Base-by-base conservation (phyloP, 2,113 vertebrate genomes). In the Dinomys branickii region DNA sequence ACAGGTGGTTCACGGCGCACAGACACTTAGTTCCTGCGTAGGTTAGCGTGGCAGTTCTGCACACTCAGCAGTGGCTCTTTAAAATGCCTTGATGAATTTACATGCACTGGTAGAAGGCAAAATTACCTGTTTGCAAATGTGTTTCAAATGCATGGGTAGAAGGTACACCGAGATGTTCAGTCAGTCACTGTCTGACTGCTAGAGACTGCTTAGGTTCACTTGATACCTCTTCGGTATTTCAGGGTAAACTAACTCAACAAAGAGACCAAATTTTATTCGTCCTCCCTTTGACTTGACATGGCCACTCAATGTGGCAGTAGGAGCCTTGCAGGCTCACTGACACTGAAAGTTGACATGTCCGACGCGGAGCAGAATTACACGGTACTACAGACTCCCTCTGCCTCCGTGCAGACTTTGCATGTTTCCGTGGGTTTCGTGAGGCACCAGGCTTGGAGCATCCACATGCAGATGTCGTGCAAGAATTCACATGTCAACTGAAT, bases 81-180 rank as follows among this genome's bases (percentile, higher is more conserved):
- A 77, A 88, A 85, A 52, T 44, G 54, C 71, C n/a, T 61, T 91
- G 47, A 3, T 90, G 38, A 82, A 50, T 82, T 88, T 88, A 59
- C n/a, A 69, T 78, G 78, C 26, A 16, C 59, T 13, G 14, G 14
- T 85, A 58, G 65, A 94, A 97, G 84, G 54, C 26, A 90, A 58
- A 61, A 50, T 13, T 26, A 16, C 86, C 61, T 41, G 7, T 61
- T 44, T n/a, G 11, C 69, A 78, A 28, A 3, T 41, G 28, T 71
- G 10, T 78, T 86, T 78, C 50, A 35, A 38, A 47, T 82, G 1
- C 22, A 9, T 75, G 50, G 50, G 17, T 67, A 84, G 61, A n/a
- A 71, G 82, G 3, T 54, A 47, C 73, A 11, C 6, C 75, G 35
- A 92, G 65, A n/a, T 61, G 12, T 2, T 71, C 56, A 89, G 1